Evolutionary conservation across 2,797 vertebrate species (phyloP).

Genomic region (Pantherophis vulpinus): DNA sequence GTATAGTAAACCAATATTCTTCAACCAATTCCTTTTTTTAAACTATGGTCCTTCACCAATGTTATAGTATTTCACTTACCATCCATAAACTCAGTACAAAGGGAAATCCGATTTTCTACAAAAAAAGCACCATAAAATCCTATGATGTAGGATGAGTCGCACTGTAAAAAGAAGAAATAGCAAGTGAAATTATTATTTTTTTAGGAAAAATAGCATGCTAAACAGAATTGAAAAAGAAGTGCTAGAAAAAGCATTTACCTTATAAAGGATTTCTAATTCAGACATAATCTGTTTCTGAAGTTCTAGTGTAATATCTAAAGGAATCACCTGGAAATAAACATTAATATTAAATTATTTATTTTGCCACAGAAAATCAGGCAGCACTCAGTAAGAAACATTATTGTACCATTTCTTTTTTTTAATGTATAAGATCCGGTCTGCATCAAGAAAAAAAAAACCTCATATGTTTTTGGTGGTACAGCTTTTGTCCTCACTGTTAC

Average conservation of each 20-base stretch:
- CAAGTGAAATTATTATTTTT: conserved; percentile 27
- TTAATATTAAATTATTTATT: neutral
- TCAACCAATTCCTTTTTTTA: neutral
- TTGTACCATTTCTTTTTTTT: neutral
- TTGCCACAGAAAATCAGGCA: neutral
- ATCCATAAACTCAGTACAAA: conserved; percentile 99
- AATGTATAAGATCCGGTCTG: neutral
- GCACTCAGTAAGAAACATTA: neutral
- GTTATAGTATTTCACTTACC: conserved; percentile 79
- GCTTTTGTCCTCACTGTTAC: neutral
- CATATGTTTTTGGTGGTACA: neutral
- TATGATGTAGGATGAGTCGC: conserved; percentile 97
- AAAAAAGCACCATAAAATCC: conserved; percentile 99
- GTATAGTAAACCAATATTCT: conserved; percentile 9
- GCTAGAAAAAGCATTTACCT: conserved; percentile 74
- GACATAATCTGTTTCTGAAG: conserved; percentile 99
- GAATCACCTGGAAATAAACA: conserved; percentile 84
- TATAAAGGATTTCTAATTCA: conserved; percentile 97
- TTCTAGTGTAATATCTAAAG: conserved; percentile 96
- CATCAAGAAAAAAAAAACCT: no score
- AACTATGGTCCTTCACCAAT: conserved; percentile 37
- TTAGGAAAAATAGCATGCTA: neutral
- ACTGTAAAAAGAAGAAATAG: conserved; percentile 77
- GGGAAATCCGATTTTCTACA: conserved; percentile 97
- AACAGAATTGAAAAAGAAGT: neutral